Evolutionary conservation across 2,113 vertebrate genomes (phyloP).

Genomic region (Suncus etruscus): DNA sequence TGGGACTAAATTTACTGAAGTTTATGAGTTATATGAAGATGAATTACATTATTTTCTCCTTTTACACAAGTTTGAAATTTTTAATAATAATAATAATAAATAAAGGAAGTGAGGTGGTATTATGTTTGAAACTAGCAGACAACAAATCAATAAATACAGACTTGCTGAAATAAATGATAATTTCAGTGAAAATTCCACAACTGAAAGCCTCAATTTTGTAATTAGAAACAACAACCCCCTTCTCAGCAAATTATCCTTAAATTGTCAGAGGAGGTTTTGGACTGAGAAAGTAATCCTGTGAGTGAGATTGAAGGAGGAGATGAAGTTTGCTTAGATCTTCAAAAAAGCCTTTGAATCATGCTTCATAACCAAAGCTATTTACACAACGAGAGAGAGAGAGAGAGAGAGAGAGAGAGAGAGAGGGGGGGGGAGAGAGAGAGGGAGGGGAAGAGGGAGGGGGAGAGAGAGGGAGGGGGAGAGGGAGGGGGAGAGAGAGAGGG

Average conservation of each 20-base stretch:
- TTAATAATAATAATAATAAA: not conserved
- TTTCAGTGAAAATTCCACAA: constrained; percentile 47
- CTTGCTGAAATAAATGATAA: constrained; percentile 50
- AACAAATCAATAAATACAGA: constrained; percentile 46
- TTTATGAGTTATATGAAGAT: constrained; percentile 6
- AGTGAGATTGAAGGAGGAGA: constrained; percentile 37
- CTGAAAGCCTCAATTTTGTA: constrained; percentile 61
- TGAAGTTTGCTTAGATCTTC: constrained; percentile 63
- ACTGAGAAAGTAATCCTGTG: constrained; percentile 45
- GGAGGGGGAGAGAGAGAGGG: not conserved
- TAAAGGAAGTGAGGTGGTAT: constrained; percentile 29
- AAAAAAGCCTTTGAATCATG: constrained; percentile 56
- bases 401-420: too few species aligned
- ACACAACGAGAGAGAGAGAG: not conserved
- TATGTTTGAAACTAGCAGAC: constrained; percentile 20
- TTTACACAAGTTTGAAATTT: constrained; percentile 50
- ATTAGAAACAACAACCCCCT: constrained; percentile 55
- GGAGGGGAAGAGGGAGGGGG: not conserved
- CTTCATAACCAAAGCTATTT: constrained; percentile 45
- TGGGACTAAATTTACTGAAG: not conserved
- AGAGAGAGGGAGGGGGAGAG: not conserved
- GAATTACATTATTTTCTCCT: not conserved
- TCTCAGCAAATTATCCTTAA: constrained; percentile 63
- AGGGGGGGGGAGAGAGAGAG: too few species aligned
- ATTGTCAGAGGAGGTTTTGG: constrained; percentile 31